Conservation (phyloP, 2,113 vertebrate genomes). For the Eurypyga helias region DNA sequence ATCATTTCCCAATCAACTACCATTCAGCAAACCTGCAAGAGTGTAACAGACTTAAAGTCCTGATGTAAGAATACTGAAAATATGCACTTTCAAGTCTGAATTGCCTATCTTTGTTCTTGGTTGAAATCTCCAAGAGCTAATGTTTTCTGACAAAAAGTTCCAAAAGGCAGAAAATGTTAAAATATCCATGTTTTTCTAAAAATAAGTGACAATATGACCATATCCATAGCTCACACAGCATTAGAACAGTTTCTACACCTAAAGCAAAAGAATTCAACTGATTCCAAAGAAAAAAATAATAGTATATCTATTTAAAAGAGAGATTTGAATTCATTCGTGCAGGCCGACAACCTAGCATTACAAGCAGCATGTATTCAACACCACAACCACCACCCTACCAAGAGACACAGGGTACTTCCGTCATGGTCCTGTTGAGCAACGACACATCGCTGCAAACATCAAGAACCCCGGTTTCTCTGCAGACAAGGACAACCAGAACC, state of each 20-base stretch:
- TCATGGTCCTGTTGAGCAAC: accelerated
- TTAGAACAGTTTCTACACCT: background rate
- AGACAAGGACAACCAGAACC: background rate
- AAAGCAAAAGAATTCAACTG: background rate
- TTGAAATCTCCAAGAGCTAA: background rate
- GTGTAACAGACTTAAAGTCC: background rate
- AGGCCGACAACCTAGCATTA: background rate
- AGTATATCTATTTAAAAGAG: background rate
- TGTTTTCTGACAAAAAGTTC: background rate
- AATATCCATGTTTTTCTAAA: background rate
- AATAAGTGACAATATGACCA: background rate
- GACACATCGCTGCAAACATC: accelerated
- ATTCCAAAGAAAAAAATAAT: background rate
- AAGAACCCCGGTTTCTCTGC: background rate
- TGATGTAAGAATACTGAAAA: background rate
- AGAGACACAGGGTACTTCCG: background rate
- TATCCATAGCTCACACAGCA: accelerated
- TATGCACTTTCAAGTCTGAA: background rate
- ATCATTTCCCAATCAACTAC: background rate
- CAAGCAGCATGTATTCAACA: background rate
- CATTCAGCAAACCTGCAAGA: background rate
- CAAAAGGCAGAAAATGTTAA: background rate
- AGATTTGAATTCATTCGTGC: background rate
- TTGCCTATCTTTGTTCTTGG: background rate
- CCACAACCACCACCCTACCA: background rate